phyloP scores from a whole-genome alignment of 2,888 invertebrate species.

The Auanema sp. region DNA sequence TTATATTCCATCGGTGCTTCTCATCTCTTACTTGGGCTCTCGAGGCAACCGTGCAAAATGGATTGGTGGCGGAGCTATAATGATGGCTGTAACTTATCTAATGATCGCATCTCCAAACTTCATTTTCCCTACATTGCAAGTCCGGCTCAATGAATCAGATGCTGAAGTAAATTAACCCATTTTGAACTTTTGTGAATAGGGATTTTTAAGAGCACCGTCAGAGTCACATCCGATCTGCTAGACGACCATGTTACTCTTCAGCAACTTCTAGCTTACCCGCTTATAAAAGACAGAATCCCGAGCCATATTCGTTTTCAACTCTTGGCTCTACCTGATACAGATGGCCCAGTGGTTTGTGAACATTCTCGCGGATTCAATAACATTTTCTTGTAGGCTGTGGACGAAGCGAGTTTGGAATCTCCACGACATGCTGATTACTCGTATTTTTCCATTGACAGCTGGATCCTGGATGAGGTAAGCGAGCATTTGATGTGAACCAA shows the following conservation, averaged over 20 bases:
- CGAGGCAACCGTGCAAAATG: slow-evolving; percentile 55
- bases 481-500: neutral
- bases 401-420: too few relatives aligned
- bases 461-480: slow-evolving; percentile 46
- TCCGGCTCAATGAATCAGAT: slow-evolving; percentile 47
- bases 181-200: too few relatives aligned
- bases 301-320: slow-evolving; percentile 19
- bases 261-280: slow-evolving; percentile 37
- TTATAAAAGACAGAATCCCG: slow-evolving; percentile 43
- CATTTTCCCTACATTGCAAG: slow-evolving; percentile 51
- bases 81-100: slow-evolving; percentile 60
- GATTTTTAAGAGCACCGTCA: neutral
- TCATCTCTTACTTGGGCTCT: slow-evolving; percentile 61
- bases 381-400: too few relatives aligned
- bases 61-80: slow-evolving; percentile 61
- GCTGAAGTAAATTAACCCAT: slow-evolving; percentile 37
- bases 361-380: too few relatives aligned
- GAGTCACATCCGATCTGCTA: slow-evolving; percentile 21
- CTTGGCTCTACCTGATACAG: slow-evolving; percentile 23
- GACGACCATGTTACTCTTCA: slow-evolving; percentile 33
- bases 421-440: neutral
- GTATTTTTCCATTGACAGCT: slow-evolving; percentile 48
- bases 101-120: slow-evolving; percentile 59
- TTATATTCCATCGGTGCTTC: slow-evolving; percentile 61
- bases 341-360: slow-evolving; percentile 6